Conservation (phyloP, 2,113 vertebrate species). For the Abramis brama region DNA sequence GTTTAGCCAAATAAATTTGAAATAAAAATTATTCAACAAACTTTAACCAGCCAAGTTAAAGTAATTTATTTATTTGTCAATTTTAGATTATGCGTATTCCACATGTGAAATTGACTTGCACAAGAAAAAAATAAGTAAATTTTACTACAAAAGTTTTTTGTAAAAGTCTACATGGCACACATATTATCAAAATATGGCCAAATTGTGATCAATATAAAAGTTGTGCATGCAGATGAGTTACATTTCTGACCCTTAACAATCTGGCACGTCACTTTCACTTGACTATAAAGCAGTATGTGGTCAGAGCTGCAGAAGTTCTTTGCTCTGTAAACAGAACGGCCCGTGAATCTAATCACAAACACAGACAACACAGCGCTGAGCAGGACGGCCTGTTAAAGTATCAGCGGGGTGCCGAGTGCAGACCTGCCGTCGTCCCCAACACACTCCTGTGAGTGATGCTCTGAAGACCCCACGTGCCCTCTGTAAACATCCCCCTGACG, state of each 20-base stretch:
- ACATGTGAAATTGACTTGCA: too few relatives aligned
- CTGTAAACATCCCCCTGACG: conserved; percentile 27
- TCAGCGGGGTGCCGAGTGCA: conserved; percentile 27
- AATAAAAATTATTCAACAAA: too few relatives aligned
- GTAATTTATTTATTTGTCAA: too few relatives aligned
- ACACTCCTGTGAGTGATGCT: conserved; percentile 25
- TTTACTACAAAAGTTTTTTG: too few relatives aligned
- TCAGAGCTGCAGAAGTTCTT: neutral
- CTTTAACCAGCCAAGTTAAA: too few relatives aligned
- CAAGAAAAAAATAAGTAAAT: too few relatives aligned
- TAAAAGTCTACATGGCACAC: neutral
- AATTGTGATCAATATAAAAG: neutral
- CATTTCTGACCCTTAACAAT: neutral
- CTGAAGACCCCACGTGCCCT: conserved; percentile 37
- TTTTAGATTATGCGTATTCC: too few relatives aligned
- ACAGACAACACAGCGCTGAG: conserved; percentile 14
- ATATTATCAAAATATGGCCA: neutral
- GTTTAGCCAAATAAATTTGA: too few relatives aligned
- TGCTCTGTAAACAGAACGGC: conserved; percentile 35
- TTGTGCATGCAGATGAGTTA: neutral
- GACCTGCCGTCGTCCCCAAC: conserved; percentile 18
- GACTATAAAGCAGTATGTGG: conserved; percentile 17
- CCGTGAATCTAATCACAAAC: conserved; percentile 37
- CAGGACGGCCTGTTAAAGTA: conserved; percentile 32
- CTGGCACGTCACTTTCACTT: neutral